phyloP scores from a whole-genome alignment of 2,888 invertebrate species.

The Furcula furcula region DNA sequence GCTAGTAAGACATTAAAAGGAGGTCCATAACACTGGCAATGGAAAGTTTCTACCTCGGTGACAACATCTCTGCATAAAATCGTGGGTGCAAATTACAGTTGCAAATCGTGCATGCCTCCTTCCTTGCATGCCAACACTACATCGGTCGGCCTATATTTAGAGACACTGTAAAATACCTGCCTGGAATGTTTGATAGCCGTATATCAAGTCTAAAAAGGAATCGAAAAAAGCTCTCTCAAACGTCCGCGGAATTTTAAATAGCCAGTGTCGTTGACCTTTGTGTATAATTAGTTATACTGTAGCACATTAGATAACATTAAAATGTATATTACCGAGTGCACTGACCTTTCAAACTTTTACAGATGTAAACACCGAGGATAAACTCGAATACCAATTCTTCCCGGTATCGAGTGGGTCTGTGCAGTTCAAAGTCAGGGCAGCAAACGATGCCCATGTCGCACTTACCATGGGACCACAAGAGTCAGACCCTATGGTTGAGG shows the following conservation, averaged over 20 bases:
- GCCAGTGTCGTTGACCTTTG: slow-evolving; percentile 1
- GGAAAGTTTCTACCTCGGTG: slow-evolving; percentile 9
- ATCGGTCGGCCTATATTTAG: slow-evolving; percentile 57
- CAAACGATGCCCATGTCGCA: slow-evolving; percentile 93
- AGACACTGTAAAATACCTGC: slow-evolving; percentile 44
- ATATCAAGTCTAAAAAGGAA: slow-evolving; percentile 36
- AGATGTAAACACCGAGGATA: slow-evolving; percentile 91
- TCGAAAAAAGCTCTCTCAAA: slow-evolving; percentile 29
- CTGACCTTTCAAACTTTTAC: slow-evolving; percentile 44
- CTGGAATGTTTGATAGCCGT: slow-evolving; percentile 41
- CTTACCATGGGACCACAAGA: slow-evolving; percentile 87
- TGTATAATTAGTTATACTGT: slow-evolving; percentile 4
- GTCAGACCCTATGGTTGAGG: slow-evolving; percentile 91
- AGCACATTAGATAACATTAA: no score
- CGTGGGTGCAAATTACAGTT: slow-evolving; percentile 15
- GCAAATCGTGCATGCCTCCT: no score
- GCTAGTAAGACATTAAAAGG: slow-evolving; percentile 6
- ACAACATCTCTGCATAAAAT: slow-evolving; percentile 11
- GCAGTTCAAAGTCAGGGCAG: slow-evolving; percentile 89
- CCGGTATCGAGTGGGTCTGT: slow-evolving; percentile 86
- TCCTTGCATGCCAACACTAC: slow-evolving; percentile 51
- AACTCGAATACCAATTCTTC: slow-evolving; percentile 91
- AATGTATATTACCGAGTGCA: not conserved
- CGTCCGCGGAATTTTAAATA: slow-evolving; percentile 33
- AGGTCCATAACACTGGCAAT: slow-evolving; percentile 14